Base-by-base conservation (phyloP, 2,888 invertebrate genomes). In the Pheosia gnoma region DNA sequence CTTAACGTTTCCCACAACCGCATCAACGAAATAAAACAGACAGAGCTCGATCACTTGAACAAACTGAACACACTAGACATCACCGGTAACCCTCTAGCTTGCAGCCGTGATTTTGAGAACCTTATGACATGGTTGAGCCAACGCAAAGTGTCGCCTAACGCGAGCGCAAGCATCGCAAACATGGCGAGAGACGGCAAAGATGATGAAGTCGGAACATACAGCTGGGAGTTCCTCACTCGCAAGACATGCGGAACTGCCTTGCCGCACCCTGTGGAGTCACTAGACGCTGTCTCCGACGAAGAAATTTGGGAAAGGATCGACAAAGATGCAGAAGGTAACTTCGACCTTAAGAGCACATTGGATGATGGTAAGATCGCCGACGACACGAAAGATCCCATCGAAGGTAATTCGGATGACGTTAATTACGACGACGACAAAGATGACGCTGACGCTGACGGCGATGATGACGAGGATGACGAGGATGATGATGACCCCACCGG, bases 21-120 rank as follows among this genome's bases (percentile, higher is more conserved):
- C 60, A 93, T 96, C 54, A 90, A 83, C 38, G 91, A 91, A 65
- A 91, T 96, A 41, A 94, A 94, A 65, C 87, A 94, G 65, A 94
- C 93, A 58, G 96, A 96, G 79, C 85, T 96, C 59, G 91, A 94
- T 68, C 93, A 94, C 52, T 93, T 94, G 59, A 94, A 94, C 38
- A 94, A 94, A 75, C 79, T 96, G 39, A 90, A 94, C 58, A 93
- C 94, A 52, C 85, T 96, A 4, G 96, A 96, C 77, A 89, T 96
- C 49, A 93, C 94, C 63, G 93, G 95, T 71, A 96, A 96, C 86
- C 95, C 95, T 3, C 87, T 97, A 49, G 94, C 94, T 54, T 97
- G 97, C 83, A 95, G 95, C 70, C 91, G 94, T 41, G 95, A 96
- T 57, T 95, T 97, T 78, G 95, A 95, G 71, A 92, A 95, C 60